Conservation (phyloP, 2,888 invertebrate species). For the Caenorhabditis wallacei region DNA sequence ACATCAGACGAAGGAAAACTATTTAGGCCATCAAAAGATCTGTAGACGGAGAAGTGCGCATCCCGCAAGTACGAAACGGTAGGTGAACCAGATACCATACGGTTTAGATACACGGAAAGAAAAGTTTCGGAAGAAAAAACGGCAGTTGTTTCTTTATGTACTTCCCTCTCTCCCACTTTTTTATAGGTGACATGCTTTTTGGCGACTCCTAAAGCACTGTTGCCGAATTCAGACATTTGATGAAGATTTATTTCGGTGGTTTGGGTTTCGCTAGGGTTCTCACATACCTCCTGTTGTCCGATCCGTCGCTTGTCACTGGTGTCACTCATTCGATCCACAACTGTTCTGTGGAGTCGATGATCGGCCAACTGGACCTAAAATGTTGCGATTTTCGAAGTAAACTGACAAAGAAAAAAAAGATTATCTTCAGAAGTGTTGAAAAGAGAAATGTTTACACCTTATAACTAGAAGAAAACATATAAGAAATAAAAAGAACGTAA, state of each 20-base stretch:
- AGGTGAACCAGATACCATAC: constrained; percentile 50
- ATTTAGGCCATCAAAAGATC: constrained; percentile 45
- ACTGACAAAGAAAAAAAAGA: constrained; percentile 4
- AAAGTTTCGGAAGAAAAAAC: not conserved
- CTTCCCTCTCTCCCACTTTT: constrained; percentile 22
- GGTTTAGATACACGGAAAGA: constrained; percentile 1
- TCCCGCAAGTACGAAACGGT: constrained; percentile 15
- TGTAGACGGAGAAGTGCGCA: constrained; percentile 2
- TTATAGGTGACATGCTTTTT: constrained; percentile 34
- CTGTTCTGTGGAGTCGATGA: constrained; percentile 61
- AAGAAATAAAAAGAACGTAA: constrained; percentile 49
- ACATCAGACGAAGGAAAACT: constrained; percentile 27
- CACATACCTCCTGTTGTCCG: constrained; percentile 61
- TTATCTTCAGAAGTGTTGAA: constrained; percentile 25
- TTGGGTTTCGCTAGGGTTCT: constrained; percentile 35
- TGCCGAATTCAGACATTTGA: constrained; percentile 60
- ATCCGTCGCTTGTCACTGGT: constrained; percentile 61
- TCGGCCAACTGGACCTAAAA: constrained; percentile 37
- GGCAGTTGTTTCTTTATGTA: constrained; percentile 43
- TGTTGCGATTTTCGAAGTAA: not conserved
- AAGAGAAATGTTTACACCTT: constrained; percentile 53
- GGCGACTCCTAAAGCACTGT: constrained; percentile 16
- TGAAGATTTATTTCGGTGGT: constrained; percentile 58
- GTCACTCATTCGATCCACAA: constrained; percentile 56
- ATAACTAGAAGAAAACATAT: constrained; percentile 18